Evolutionary conservation across 2,888 invertebrate genomes (phyloP).

Genomic region (Eulithis prunata): DNA sequence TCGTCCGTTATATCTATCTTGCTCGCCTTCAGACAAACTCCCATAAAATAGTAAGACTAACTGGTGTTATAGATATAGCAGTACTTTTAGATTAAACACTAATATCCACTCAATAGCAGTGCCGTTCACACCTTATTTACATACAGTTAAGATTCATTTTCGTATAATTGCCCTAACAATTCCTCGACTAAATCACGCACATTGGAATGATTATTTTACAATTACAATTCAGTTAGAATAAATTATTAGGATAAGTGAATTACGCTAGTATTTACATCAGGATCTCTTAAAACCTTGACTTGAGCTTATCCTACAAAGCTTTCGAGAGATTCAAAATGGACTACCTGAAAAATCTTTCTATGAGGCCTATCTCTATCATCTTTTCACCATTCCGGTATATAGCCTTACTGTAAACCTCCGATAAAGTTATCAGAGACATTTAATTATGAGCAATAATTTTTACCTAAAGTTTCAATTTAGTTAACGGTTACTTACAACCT

Average conservation of each 20-base stretch:
- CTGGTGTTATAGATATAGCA: slow-evolving; percentile 32
- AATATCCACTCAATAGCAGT: slow-evolving; percentile 49
- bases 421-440: too few species aligned
- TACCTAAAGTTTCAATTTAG: too few species aligned
- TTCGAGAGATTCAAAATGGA: slow-evolving; percentile 36
- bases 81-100: slow-evolving; percentile 29
- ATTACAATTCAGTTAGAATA: slow-evolving; percentile 32
- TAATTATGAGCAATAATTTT: too few species aligned
- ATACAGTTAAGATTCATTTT: slow-evolving; percentile 49
- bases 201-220: slow-evolving; percentile 69
- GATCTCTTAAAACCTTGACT: slow-evolving; percentile 52
- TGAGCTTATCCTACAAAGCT: slow-evolving; percentile 48
- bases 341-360: slow-evolving; percentile 2
- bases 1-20: not conserved
- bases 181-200: slow-evolving; percentile 58
- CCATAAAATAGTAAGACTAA: slow-evolving; percentile 22
- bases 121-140: slow-evolving; percentile 60
- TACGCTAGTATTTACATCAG: slow-evolving; percentile 58
- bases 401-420: too few species aligned
- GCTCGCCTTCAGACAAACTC: slow-evolving; percentile 15
- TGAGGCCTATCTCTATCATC: too few species aligned
- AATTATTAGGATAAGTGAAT: slow-evolving; percentile 37
- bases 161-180: slow-evolving; percentile 55
- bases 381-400: too few species aligned
- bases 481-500: not conserved